phyloP scores from a whole-genome alignment of 2,888 invertebrate genomes.

The Spialia ferax region DNA sequence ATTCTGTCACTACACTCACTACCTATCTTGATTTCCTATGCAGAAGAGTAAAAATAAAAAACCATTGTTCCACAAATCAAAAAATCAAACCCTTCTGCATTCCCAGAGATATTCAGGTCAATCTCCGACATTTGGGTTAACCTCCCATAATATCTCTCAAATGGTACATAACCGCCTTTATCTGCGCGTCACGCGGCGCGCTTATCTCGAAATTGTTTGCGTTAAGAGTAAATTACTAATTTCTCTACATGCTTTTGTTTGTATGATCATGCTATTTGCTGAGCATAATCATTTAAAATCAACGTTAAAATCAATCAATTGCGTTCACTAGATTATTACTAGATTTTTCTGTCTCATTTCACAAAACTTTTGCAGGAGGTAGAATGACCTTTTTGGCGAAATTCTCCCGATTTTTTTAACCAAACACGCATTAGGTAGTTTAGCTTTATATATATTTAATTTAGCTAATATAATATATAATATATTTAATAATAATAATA shows the following conservation, averaged over 20 bases:
- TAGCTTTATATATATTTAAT: too few species aligned
- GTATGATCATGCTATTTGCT: not conserved
- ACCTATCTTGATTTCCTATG: too few species aligned
- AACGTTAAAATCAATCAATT: too few species aligned
- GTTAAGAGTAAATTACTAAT: constrained; percentile 11
- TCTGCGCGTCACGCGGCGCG: constrained; percentile 29
- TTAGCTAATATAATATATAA: too few species aligned
- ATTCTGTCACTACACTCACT: too few species aligned
- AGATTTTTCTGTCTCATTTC: too few species aligned
- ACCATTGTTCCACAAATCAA: not conserved
- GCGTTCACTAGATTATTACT: not conserved
- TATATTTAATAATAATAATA: too few species aligned
- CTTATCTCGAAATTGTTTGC: constrained; percentile 16
- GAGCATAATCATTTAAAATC: not conserved
- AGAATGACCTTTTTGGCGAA: too few species aligned
- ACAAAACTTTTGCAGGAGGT: too few species aligned
- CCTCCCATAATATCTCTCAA: constrained; percentile 29
- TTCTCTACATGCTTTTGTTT: not conserved
- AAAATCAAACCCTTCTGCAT: not conserved
- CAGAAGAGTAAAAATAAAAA: too few species aligned
- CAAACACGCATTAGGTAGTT: too few species aligned
- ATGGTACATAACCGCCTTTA: constrained; percentile 25
- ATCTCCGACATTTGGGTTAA: constrained; percentile 37
- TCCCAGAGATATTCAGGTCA: constrained; percentile 31
- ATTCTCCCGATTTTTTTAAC: too few species aligned